A percentile compares a stretch with the other conserved stretches of the same genome.
Evolutionary conservation across 2,113 vertebrate genomes (phyloP).

Genomic region (Semicossyphus pulcher): DNA sequence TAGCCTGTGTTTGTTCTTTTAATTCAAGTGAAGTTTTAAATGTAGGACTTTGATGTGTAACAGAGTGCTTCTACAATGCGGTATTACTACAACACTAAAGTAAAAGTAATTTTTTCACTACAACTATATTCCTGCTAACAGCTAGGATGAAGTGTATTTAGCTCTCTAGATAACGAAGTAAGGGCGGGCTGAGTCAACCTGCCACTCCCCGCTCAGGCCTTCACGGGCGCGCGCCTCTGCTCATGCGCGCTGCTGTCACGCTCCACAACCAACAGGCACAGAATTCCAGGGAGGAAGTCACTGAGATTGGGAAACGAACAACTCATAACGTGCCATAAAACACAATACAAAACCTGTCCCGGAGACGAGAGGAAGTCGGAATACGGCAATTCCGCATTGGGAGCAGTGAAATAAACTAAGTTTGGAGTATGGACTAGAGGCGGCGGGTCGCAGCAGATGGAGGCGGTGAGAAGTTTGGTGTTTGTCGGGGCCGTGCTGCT

Average conservation of each 20-base stretch:
- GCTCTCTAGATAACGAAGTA: neutral
- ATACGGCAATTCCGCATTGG: neutral
- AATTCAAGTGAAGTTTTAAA: no score
- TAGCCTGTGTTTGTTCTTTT: no score
- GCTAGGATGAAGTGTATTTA: neutral
- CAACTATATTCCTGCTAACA: neutral
- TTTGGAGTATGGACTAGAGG: constrained; percentile 76
- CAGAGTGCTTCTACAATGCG: no score
- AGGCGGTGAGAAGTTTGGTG: constrained; percentile 82
- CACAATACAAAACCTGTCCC: neutral
- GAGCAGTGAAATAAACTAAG: neutral
- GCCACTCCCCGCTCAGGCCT: constrained; percentile 79
- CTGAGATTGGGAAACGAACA: constrained; percentile 57
- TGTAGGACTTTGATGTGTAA: no score
- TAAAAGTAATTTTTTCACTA: neutral
- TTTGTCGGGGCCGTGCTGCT: constrained; percentile 79
- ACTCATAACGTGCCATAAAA: constrained; percentile 18
- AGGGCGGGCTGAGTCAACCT: constrained; percentile 60
- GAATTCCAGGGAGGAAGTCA: constrained; percentile 74
- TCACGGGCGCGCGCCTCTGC: constrained; percentile 72
- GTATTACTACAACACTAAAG: no score
- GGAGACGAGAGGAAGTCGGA: neutral
- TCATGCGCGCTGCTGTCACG: constrained; percentile 62
- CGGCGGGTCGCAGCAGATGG: constrained; percentile 74
- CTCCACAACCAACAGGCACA: constrained; percentile 62